Evolutionary conservation across 2,888 invertebrate species (phyloP).

Genomic region (Gordius sp.): DNA sequence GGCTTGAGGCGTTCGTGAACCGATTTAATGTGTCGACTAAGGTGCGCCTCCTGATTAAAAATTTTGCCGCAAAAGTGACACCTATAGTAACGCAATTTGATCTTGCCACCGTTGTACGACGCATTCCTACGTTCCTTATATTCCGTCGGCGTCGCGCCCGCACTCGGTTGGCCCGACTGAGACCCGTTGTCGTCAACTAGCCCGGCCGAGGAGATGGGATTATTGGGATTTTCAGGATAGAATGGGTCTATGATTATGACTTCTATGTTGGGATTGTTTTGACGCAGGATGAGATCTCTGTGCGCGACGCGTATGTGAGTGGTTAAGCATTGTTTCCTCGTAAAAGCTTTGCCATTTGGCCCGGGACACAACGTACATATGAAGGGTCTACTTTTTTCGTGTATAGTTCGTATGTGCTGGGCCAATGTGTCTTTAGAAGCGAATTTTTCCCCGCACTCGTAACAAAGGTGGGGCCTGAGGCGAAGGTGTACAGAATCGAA

Average conservation of each 20-base stretch:
- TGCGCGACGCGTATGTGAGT: slow-evolving; percentile 7
- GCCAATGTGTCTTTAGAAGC: background rate
- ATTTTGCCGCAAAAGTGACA: slow-evolving; percentile 12
- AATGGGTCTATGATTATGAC: slow-evolving; percentile 12
- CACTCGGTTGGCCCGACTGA: too few relatives aligned
- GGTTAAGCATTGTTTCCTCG: slow-evolving; percentile 1
- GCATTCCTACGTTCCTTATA: too few relatives aligned
- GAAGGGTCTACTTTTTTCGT: background rate
- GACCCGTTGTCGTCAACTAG: too few relatives aligned
- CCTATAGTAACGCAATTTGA: too few relatives aligned
- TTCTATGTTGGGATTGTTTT: slow-evolving; percentile 10
- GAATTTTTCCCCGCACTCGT: background rate
- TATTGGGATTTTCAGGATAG: too few relatives aligned
- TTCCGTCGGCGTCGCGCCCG: too few relatives aligned
- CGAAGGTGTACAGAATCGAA: background rate
- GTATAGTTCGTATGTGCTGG: background rate
- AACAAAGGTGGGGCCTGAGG: background rate
- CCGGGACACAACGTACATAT: slow-evolving; percentile 6
- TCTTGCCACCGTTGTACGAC: too few relatives aligned
- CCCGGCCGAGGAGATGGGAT: too few relatives aligned
- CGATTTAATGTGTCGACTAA: slow-evolving; percentile 5
- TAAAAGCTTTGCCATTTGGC: slow-evolving; percentile 3
- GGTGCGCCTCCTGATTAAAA: slow-evolving; percentile 6
- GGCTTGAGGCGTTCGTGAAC: slow-evolving; percentile 7
- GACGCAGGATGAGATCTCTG: background rate